A percentile compares a stretch with the other conserved stretches of the same genome.
phyloP scores from a whole-genome alignment of 2,113 vertebrate genomes.

The Mesoclemmys tuberculata region DNA sequence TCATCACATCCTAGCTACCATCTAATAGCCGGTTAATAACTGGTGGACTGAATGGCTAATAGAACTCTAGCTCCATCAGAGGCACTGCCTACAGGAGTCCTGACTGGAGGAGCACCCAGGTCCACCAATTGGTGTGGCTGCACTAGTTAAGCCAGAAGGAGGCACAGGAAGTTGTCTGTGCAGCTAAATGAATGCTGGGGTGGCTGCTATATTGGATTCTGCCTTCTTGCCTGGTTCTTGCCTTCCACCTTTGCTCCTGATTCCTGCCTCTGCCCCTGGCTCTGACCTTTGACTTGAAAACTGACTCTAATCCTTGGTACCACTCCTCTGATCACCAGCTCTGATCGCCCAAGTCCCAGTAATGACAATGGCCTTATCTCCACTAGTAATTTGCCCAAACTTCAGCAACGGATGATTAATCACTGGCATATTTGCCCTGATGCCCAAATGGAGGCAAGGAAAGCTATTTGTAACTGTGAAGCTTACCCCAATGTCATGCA shows the following conservation, averaged over 20 bases:
- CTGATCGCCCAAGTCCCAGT: background rate
- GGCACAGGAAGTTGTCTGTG: background rate
- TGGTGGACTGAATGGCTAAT: background rate
- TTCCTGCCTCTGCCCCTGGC: too few species aligned
- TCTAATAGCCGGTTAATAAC: background rate
- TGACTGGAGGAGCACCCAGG: background rate
- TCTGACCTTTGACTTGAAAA: too few species aligned
- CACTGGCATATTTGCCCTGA: background rate
- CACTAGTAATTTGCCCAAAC: background rate
- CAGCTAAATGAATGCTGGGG: background rate
- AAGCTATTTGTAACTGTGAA: constrained; percentile 3
- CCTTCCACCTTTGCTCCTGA: too few species aligned
- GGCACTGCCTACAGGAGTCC: background rate
- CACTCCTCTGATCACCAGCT: background rate
- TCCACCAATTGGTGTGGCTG: background rate
- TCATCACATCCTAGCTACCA: too few species aligned
- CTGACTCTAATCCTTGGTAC: background rate
- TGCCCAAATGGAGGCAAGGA: background rate
- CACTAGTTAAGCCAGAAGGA: background rate
- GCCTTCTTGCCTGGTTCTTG: background rate
- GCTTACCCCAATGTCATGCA: background rate
- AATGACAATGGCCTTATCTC: background rate
- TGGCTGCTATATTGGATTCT: background rate
- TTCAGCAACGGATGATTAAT: background rate
- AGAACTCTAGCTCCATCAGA: background rate